Conservation (phyloP, 2,113 vertebrate genomes). For the Campylomormyrus numenius region DNA sequence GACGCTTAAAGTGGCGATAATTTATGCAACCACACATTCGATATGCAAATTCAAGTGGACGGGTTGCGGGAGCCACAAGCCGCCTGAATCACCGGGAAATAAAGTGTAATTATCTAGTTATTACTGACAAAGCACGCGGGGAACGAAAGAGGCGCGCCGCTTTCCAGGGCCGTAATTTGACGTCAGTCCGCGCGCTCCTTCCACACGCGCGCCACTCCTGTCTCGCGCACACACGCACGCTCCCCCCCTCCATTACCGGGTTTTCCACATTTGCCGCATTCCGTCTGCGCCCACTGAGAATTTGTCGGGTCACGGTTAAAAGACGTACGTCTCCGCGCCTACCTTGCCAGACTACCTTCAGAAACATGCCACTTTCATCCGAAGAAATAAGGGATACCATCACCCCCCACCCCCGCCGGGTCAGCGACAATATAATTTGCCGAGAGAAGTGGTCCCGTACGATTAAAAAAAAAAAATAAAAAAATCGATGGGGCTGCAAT, state of each 20-base stretch:
- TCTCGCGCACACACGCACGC: slow-evolving; percentile 34
- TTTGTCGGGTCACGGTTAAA: neutral
- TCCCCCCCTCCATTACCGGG: neutral
- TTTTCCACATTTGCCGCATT: neutral
- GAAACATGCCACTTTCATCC: neutral
- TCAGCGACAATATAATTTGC: neutral
- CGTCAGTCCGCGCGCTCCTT: slow-evolving; percentile 51
- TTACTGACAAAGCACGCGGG: slow-evolving; percentile 55
- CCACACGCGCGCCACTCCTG: slow-evolving; percentile 42
- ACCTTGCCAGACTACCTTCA: neutral
- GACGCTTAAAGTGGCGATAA: slow-evolving; percentile 64
- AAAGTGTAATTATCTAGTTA: slow-evolving; percentile 75
- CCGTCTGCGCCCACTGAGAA: neutral
- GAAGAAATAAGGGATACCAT: neutral
- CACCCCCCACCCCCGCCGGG: neutral
- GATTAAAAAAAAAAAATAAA: neutral
- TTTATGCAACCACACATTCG: slow-evolving; percentile 72
- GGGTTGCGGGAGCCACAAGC: slow-evolving; percentile 57
- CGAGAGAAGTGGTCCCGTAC: neutral
- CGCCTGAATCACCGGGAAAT: slow-evolving; percentile 65
- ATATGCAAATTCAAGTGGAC: slow-evolving; percentile 68
- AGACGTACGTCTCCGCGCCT: neutral
- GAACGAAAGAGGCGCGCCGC: slow-evolving; percentile 57
- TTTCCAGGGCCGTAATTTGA: slow-evolving; percentile 68
- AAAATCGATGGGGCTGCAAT: neutral